Base-by-base conservation (phyloP, 2,113 vertebrate species). In the Larimichthys crocea region DNA sequence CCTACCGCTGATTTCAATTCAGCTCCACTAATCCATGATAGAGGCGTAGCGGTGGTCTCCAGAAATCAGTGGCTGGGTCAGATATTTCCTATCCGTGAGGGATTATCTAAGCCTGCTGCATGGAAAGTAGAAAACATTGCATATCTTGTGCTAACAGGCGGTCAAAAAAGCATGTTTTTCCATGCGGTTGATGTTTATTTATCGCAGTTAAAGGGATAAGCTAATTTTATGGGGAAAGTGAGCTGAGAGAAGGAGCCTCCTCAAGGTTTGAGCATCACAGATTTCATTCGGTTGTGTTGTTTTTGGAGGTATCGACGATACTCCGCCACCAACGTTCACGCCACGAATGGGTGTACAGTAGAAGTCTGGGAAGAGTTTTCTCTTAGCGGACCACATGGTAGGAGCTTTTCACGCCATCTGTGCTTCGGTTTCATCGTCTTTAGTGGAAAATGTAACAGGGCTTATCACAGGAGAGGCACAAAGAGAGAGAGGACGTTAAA, bases 141-240 rank as follows among this genome's bases (percentile, higher is more conserved):
- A 31, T 91, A 93, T 91, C 92, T 88, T 16, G 48, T 83, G 62
- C 78, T 85, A 67, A 84, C 90, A 91, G 90, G 71, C 87, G 1
- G 35, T 26, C 35, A n/a, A 20, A 68, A 70, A 83, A 73, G 63
- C 78, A 80, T 62, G 74, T 70, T 77, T 76, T 76, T 74, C 44
- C 31, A 31, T 31, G 7, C 75, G 80, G 57, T 72, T 42, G 16
- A 79, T 76, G 53, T 89, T 83, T 76, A 80, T 83, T 83, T 71
- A 79, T 56, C 46, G n/a, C 60, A 42, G 67, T 86, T 80, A 61
- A 84, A 68, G 42, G 70, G 86, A 84, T 85, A 44, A 89, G 71
- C 74, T 75, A 26, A 88, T 75, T 88, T 74, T 62, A 56, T 20
- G 11, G 63, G 79, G 56, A 53, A 31, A 46, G 69, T 78, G 76